A percentile compares a stretch with the other conserved stretches of the same genome.
Evolutionary conservation across 2,888 invertebrate species (phyloP).

Genomic region (Ormyrus pomaceus): DNA sequence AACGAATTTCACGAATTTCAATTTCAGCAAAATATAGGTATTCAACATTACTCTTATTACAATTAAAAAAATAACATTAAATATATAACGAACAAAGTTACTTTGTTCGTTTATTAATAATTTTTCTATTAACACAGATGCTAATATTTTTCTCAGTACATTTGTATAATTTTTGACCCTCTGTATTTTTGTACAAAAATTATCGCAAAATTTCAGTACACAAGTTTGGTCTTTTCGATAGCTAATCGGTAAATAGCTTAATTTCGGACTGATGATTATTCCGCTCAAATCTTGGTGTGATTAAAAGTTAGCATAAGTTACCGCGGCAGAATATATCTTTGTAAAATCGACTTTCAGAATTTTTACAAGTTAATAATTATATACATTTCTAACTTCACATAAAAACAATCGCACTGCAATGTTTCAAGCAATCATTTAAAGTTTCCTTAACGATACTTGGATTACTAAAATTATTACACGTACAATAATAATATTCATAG

Average conservation of each 20-base stretch:
- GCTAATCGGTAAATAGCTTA: not conserved
- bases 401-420: slow-evolving; percentile 45
- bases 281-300: slow-evolving; percentile 14
- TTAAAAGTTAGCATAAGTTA: slow-evolving; percentile 25
- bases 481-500: slow-evolving; percentile 33
- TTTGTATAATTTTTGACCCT: slow-evolving; percentile 4
- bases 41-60: not conserved
- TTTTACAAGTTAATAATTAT: slow-evolving; percentile 51
- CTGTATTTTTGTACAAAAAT: slow-evolving; percentile 25
- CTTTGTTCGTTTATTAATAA: no score
- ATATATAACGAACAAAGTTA: no score
- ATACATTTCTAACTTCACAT: slow-evolving; percentile 43
- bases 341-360: slow-evolving; percentile 31
- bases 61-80: not conserved
- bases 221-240: slow-evolving; percentile 9
- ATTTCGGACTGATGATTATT: slow-evolving; percentile 24
- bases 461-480: not conserved
- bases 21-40: not conserved
- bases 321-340: slow-evolving; percentile 15
- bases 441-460: slow-evolving; percentile 6
- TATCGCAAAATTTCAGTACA: slow-evolving; percentile 11
- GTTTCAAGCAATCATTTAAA: slow-evolving; percentile 34
- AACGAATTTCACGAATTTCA: no score
- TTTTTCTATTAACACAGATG: not conserved
- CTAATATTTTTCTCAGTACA: slow-evolving; percentile 2